Conservation (phyloP, 2,888 invertebrate species). For the Malachius bipustulatus region DNA sequence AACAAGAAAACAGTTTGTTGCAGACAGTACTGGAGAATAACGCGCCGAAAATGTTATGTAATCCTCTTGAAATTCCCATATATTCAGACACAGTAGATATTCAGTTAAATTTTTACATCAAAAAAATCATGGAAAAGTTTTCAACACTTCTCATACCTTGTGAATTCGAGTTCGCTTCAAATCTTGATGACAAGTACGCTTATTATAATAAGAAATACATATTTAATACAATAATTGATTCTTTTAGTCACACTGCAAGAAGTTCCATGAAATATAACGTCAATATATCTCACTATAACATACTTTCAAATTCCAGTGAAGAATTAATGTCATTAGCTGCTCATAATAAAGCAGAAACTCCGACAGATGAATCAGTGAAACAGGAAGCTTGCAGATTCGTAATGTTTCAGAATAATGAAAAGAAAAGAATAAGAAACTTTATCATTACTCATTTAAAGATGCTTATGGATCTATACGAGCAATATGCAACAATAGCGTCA, state of each 20-base stretch:
- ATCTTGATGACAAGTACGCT: too few species aligned
- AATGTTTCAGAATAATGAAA: slow-evolving; percentile 31
- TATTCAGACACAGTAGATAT: slow-evolving; percentile 33
- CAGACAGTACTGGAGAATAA: neutral
- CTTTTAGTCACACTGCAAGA: too few species aligned
- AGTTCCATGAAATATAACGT: too few species aligned
- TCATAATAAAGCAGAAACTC: too few species aligned
- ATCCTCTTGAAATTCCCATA: slow-evolving; percentile 24
- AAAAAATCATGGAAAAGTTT: slow-evolving; percentile 28
- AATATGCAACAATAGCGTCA: slow-evolving; percentile 37
- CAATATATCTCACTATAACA: too few species aligned
- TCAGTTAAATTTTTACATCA: slow-evolving; percentile 39
- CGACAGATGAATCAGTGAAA: too few species aligned
- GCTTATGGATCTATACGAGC: slow-evolving; percentile 41
- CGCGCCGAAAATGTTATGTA: slow-evolving; percentile 8
- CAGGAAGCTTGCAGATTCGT: neutral
- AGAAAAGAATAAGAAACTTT: slow-evolving; percentile 37
- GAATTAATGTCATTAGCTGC: slow-evolving; percentile 8
- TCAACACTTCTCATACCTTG: too few species aligned
- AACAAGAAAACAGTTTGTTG: slow-evolving; percentile 4
- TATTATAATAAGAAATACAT: too few species aligned
- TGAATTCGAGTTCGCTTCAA: too few species aligned
- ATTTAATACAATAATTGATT: too few species aligned
- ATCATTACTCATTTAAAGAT: slow-evolving; percentile 39
- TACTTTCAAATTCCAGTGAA: slow-evolving; percentile 7